Base-by-base conservation (phyloP, 2,888 invertebrate species). In the Zaprionus lineosus region DNA sequence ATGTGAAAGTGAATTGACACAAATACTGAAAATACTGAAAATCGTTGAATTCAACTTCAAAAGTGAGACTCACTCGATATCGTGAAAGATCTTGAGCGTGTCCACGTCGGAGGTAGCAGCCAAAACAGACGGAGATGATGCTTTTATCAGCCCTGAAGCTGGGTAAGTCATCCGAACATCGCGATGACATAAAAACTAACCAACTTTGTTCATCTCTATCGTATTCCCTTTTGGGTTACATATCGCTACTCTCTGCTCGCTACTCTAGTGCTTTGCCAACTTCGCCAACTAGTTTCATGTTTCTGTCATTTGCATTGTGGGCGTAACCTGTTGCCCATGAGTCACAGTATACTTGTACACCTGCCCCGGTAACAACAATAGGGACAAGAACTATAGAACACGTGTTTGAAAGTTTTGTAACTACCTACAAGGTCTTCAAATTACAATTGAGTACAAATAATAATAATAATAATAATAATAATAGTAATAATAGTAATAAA, bases 131-230 rank as follows among this genome's bases (percentile, higher is more conserved):
- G 39, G 84, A 86, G 77, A 90, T 90, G 90, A 89, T 90, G 90
- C 88, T 89, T 61, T 78, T 90, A 84, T 90, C 89, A 72, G 89
- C 89, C 62, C 77, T 90, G 64, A 89, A 89, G 87, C 85, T 89
- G 88, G 89, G 90, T 90, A 89, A 74, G 88, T 29, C 37, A 1
- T 14, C 12, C 21, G 34, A 5, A n/a, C n/a, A n/a, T 21, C 7
- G 12, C 33, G n/a, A 60, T 41, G 44, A 51, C 16, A 39, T 18
- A 29, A 7, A 57, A 37, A 39, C 24, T 24, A 24, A n/a, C n/a
- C n/a, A n/a, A n/a, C n/a, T n/a, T n/a, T n/a, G n/a, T n/a, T n/a
- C n/a, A n/a, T n/a, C n/a, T n/a, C n/a, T n/a, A n/a, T n/a, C n/a
- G 58, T 52, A 37, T 51, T 33, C 28, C 67, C 68, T 68, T 58